phyloP scores from a whole-genome alignment of 2,888 invertebrate species.

The Drosophila neotestacea region DNA sequence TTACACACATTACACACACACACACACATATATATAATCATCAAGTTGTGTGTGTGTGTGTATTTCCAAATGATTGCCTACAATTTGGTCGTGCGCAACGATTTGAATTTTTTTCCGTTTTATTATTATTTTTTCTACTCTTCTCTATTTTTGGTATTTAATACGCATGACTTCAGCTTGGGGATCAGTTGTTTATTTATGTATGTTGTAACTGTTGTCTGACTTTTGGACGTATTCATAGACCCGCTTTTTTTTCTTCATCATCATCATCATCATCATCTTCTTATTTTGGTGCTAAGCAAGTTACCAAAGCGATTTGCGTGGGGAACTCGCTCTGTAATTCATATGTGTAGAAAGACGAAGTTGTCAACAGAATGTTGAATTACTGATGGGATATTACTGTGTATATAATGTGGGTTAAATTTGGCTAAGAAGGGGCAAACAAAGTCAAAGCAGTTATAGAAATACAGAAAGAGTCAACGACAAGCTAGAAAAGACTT shows the following conservation, averaged over 20 bases:
- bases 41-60: slow-evolving; percentile 28
- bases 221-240: slow-evolving; percentile 37
- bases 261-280: background rate
- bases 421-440: slow-evolving; percentile 28
- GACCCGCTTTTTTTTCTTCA: slow-evolving; percentile 47
- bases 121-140: slow-evolving; percentile 35
- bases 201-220: slow-evolving; percentile 70
- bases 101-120: slow-evolving; percentile 55
- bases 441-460: slow-evolving; percentile 11
- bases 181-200: slow-evolving; percentile 52
- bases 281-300: slow-evolving; percentile 38
- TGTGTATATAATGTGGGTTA: slow-evolving; percentile 23
- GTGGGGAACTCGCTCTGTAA: slow-evolving; percentile 38
- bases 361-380: slow-evolving; percentile 40
- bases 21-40: slow-evolving; percentile 20
- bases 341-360: slow-evolving; percentile 13
- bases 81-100: slow-evolving; percentile 77
- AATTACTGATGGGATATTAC: background rate
- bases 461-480: background rate
- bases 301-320: slow-evolving; percentile 45
- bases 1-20: slow-evolving; percentile 33
- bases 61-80: slow-evolving; percentile 75
- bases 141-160: slow-evolving; percentile 58
- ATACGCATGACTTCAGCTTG: slow-evolving; percentile 73
- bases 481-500: background rate